A percentile compares a stretch with the other conserved stretches of the same genome.
Evolutionary conservation across 2,113 vertebrate genomes (phyloP).

Genomic region (Axis porcinus): DNA sequence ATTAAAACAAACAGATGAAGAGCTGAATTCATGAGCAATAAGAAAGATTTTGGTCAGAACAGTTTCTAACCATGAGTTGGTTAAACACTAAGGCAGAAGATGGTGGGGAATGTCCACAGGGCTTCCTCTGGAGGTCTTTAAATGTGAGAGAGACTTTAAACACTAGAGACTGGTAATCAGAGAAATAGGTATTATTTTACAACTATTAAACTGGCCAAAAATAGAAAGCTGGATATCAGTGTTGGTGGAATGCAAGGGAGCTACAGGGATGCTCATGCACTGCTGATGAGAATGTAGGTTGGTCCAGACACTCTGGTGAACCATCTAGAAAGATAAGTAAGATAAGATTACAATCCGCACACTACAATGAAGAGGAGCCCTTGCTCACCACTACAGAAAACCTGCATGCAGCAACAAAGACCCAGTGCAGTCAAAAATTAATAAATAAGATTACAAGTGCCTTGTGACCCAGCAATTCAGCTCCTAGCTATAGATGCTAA

Average conservation of each 20-base stretch:
- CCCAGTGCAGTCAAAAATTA: background rate
- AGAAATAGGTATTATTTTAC: background rate
- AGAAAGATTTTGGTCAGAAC: background rate
- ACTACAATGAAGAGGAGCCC: background rate
- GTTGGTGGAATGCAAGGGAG: background rate
- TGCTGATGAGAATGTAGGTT: background rate
- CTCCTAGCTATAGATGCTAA: background rate
- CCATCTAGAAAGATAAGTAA: background rate
- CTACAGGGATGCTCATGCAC: background rate
- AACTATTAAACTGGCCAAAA: background rate
- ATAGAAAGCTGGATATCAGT: background rate
- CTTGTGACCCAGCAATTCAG: background rate
- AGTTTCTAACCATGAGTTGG: background rate
- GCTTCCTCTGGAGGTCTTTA: background rate
- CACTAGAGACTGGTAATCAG: background rate
- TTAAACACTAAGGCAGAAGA: background rate
- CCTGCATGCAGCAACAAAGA: background rate
- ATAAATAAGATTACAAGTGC: background rate
- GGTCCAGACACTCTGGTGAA: background rate
- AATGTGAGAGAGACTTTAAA: background rate
- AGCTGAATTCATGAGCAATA: background rate
- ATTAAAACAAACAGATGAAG: background rate
- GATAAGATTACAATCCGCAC: background rate
- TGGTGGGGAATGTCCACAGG: background rate
- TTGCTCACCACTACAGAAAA: background rate